Evolutionary conservation across 2,797 vertebrate genomes (phyloP), one percentile per base, ranked within the genome.

Genomic region (Catharus ustulatus): DNA sequence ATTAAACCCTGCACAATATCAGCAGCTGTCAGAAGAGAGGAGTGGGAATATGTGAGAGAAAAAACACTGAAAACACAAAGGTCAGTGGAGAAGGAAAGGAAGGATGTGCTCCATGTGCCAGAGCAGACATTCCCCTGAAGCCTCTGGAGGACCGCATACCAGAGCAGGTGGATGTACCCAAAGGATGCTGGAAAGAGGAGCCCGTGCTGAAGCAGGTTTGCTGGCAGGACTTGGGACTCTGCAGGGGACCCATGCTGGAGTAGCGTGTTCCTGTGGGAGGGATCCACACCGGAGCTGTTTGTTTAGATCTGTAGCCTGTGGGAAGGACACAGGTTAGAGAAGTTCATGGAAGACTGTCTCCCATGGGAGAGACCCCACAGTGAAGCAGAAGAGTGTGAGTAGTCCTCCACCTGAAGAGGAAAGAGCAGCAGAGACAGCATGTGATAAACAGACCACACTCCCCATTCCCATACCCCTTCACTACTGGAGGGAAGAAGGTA

Each of bases 391-490:
- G 46, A 59, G 17, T 42, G 40, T 34, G 61, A 52, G 21, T n/a
- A 59, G 20, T 52, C 29, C 29, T 66, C 4, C 24, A 3, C 1
- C 2, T 30, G 6, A 54, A 27, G 62, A 67, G 54, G 17, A 67
- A 27, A 2, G 8, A 88, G 12, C 15, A 34, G 11, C 38, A 80
- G 61, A 59, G 14, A 22, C 5, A 19, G 54, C 0, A 0, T 10
- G 21, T 61, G 30, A 42, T 23, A 54, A 52, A 59, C 38, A 40
- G 45, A 73, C 7, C 30, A 42, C 30, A 75, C 0, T 48, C 22
- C 15, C 21, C 32, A 42, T 42, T 68, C 36, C 42, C 10, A 62
- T 24, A 62, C 1, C 4, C 26, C 16, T 36, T 6, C 15, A 29
- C 15, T 48, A 46, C 34, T 32, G 13, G 7, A 10, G 10, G 6